Conservation (phyloP, 2,888 invertebrate genomes). For the Drosophila melanocephala region DNA sequence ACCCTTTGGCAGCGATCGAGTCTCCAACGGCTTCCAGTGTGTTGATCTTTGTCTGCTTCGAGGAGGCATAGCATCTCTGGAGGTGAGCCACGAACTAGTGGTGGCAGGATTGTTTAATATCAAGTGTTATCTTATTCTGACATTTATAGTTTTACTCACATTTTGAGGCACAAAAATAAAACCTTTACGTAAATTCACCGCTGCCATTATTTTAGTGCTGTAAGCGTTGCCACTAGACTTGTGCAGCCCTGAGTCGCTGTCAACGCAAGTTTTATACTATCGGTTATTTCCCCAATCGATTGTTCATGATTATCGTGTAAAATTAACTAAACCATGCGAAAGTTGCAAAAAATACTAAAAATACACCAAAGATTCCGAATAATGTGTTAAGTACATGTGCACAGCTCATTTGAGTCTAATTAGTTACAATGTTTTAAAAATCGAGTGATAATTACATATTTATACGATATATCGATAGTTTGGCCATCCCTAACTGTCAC, state of each 20-base stretch:
- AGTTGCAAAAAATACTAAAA: neutral
- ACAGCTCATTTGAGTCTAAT: too few species aligned
- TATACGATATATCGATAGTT: conserved; percentile 40
- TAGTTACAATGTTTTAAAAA: neutral
- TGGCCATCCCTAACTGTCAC: conserved; percentile 46
- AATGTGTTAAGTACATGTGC: neutral
- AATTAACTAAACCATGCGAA: fast-evolving
- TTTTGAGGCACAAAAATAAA: conserved; percentile 40
- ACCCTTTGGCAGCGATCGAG: conserved; percentile 91
- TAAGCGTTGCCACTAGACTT: conserved; percentile 11
- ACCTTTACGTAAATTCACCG: conserved; percentile 69
- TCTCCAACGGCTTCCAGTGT: conserved; percentile 87
- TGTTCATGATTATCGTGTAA: neutral
- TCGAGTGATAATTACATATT: conserved; percentile 1
- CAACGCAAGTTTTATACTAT: neutral
- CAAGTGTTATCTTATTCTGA: neutral
- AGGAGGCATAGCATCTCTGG: conserved; percentile 76
- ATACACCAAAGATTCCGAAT: fast-evolving
- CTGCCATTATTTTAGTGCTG: conserved; percentile 55
- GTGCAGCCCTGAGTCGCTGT: conserved; percentile 29
- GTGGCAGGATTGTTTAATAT: neutral
- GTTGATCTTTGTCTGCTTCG: conserved; percentile 84
- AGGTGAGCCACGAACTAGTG: conserved; percentile 44
- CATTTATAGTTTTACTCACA: conserved; percentile 54
- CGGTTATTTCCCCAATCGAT: conserved; percentile 10